Conservation (phyloP, 2,888 invertebrate species). For the Tachina grossa region DNA sequence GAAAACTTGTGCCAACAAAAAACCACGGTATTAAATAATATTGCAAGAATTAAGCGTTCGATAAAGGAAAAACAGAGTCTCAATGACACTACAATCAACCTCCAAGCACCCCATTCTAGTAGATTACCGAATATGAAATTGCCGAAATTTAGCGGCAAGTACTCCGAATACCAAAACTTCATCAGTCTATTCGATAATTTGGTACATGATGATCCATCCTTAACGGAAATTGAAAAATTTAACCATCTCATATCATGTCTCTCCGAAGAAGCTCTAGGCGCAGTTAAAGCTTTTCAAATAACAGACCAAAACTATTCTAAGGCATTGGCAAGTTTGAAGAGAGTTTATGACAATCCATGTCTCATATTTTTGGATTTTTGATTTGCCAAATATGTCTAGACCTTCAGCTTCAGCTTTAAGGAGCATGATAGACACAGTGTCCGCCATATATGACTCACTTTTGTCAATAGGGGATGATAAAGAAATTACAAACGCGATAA, state of each 20-base stretch:
- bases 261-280: background rate
- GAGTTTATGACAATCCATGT: no score
- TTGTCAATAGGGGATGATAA: conserved; percentile 5
- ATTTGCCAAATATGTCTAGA: background rate
- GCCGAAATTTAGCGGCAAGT: no score
- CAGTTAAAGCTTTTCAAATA: background rate
- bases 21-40: background rate
- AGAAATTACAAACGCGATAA: conserved; percentile 10
- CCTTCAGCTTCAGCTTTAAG: background rate
- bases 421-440: background rate
- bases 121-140: background rate
- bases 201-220: background rate
- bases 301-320: no score
- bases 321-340: no score
- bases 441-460: background rate
- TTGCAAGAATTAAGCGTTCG: background rate
- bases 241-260: background rate
- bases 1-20: no score
- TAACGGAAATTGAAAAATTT: background rate
- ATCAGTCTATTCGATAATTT: no score
- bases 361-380: no score
- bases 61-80: background rate
- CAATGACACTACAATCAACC: no score
- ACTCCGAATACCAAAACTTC: no score
- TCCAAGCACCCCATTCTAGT: no score